phyloP scores from a whole-genome alignment of 2,797 vertebrate genomes.

The Peromyscus nudipes region DNA sequence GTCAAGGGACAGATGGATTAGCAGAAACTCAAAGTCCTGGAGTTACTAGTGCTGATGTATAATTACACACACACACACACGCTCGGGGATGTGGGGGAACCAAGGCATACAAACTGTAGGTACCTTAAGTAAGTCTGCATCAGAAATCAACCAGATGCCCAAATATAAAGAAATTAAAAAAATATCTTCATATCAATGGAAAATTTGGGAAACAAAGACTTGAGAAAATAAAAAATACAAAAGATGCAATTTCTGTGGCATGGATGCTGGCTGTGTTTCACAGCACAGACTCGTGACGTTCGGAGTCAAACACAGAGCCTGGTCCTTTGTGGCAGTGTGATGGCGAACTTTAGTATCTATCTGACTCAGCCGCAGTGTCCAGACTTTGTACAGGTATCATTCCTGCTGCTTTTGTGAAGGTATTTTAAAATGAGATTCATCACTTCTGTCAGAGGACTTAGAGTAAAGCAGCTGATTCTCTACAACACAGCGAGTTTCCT shows the following conservation, averaged over 20 bases:
- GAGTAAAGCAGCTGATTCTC: background rate
- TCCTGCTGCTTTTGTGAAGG: background rate
- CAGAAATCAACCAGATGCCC: background rate
- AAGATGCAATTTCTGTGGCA: background rate
- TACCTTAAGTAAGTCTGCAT: background rate
- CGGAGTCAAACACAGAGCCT: background rate
- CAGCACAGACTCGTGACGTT: background rate
- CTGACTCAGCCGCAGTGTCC: background rate
- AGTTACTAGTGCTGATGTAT: background rate
- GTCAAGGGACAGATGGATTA: background rate
- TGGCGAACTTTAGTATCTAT: background rate
- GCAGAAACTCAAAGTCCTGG: background rate
- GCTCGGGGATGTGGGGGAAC: too few species aligned
- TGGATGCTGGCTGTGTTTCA: background rate
- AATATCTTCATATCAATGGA: background rate
- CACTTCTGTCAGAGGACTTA: background rate
- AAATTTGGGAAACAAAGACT: slow-evolving; percentile 10
- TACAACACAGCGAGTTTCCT: background rate
- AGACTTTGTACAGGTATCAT: background rate
- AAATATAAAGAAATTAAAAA: background rate
- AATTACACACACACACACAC: background rate
- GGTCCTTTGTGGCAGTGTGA: background rate
- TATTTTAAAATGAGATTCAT: background rate
- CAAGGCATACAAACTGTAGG: accelerated
- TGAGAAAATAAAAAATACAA: background rate